phyloP scores from a whole-genome alignment of 2,888 invertebrate genomes.

The Onchidella celtica region DNA sequence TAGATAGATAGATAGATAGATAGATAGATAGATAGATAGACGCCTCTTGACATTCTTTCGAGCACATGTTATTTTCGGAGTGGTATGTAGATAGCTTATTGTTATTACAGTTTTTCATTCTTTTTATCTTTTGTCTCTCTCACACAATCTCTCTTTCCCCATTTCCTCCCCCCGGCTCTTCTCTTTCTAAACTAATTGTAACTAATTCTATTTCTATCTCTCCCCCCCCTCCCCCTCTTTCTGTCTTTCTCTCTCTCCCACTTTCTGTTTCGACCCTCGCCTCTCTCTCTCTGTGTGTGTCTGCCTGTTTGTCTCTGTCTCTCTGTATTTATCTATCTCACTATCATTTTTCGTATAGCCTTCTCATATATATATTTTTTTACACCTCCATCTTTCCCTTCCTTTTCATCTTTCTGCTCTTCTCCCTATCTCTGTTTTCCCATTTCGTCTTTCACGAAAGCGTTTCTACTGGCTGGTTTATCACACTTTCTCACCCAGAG shows the following conservation, averaged over 20 bases:
- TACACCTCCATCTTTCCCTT: background rate
- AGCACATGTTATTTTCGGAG: too few relatives aligned
- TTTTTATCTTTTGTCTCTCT: background rate
- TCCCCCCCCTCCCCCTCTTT: background rate
- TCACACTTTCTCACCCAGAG: too few relatives aligned
- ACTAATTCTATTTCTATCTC: background rate
- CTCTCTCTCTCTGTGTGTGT: background rate
- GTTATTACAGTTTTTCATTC: background rate
- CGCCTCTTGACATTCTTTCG: too few relatives aligned
- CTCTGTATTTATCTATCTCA: background rate
- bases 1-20: too few relatives aligned
- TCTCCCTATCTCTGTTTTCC: background rate
- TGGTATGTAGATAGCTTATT: too few relatives aligned
- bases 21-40: too few relatives aligned
- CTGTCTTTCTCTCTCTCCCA: background rate
- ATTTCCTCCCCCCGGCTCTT: background rate
- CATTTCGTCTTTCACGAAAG: too few relatives aligned
- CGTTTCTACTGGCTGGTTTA: too few relatives aligned
- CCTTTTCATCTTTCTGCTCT: background rate
- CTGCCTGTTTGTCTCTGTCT: background rate
- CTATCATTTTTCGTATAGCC: background rate
- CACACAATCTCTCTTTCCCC: background rate
- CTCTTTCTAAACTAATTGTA: background rate
- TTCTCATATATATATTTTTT: background rate
- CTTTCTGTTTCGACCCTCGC: background rate